Conservation (phyloP, 1,140 invertebrate species). For the Galleria mellonella region DNA sequence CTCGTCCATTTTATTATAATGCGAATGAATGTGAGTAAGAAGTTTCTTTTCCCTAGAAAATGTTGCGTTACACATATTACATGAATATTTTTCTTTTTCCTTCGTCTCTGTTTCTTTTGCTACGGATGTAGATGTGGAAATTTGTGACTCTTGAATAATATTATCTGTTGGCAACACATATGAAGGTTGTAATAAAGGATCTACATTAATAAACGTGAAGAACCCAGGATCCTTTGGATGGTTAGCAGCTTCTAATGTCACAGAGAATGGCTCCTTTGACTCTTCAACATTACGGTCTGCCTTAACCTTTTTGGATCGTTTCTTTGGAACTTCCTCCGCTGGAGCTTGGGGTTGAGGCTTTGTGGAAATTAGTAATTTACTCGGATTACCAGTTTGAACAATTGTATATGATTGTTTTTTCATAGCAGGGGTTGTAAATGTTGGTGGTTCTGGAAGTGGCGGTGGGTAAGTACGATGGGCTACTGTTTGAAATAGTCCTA, state of each 20-base stretch:
- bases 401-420: slow-evolving; percentile 61
- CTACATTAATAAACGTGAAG: slow-evolving; percentile 64
- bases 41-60: slow-evolving; percentile 59
- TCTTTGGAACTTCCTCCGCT: slow-evolving; percentile 29
- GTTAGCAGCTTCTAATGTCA: slow-evolving; percentile 38
- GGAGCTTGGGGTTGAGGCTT: slow-evolving; percentile 33
- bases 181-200: slow-evolving; percentile 57
- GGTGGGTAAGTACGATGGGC: slow-evolving; percentile 11
- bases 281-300: slow-evolving; percentile 6
- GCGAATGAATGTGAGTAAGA: slow-evolving; percentile 49
- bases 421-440: slow-evolving; percentile 47
- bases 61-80: slow-evolving; percentile 49
- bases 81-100: slow-evolving; percentile 42
- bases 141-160: slow-evolving; percentile 65
- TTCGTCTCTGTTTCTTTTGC: slow-evolving; percentile 12
- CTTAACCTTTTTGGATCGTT: slow-evolving; percentile 29
- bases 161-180: slow-evolving; percentile 62
- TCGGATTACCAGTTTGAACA: slow-evolving; percentile 60
- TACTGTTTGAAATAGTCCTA: slow-evolving; percentile 50
- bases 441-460: slow-evolving; percentile 3
- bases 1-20: slow-evolving; percentile 55
- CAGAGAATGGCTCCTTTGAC: slow-evolving; percentile 33
- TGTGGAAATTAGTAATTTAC: slow-evolving; percentile 57
- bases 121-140: slow-evolving; percentile 42
- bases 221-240: slow-evolving; percentile 39